Evolutionary conservation across 2,113 vertebrate genomes (phyloP), one percentile per base, ranked within the genome.

Genomic region (Clupea harengus): DNA sequence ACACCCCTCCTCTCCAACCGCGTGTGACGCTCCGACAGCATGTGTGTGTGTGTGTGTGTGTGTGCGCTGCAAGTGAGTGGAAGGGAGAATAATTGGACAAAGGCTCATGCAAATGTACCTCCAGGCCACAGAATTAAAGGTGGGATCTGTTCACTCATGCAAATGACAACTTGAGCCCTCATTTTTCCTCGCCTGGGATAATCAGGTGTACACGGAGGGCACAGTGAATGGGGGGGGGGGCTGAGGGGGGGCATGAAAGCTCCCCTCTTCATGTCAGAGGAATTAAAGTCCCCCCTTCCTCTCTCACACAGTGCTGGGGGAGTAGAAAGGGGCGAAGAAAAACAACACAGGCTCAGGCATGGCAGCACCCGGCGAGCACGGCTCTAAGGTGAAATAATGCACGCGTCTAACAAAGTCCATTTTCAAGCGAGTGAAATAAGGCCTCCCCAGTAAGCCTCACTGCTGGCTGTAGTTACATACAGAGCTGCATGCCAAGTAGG

Each of bases 131-230:
- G 91, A 93, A 89, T 91, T 92, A 91, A 91, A 93, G 93, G 92
- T 92, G 90, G 88, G 92, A 93, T 92, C 90, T 94, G 95, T 92
- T 93, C 92, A 92, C 90, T 86, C 94, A 94, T 92, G 94, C 94
- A 91, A 89, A 88, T 91, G 95, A 95, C 94, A 95, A 84, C 91
- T 94, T 93, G 93, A 95, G 92, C 92, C 88, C 88, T 8, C 84
- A 82, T 88, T 92, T 13, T 5, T 15, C 13, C 64, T 84, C 88
- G 88, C 89, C 88, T 85, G 45, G 91, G 91, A 92, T 91, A 93
- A 93, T 91, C 89, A 89, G 89, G 87, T 7, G 54, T 86, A 18
- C 57, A 85, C 82, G 44, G 47, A 86, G 87, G 60, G 83, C 49
- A 82, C 47, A 28, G 80, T 83, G 84, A 83, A 83, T 4, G 1